Conservation (phyloP, 2,797 vertebrate species). For the Gallirallus australis region DNA sequence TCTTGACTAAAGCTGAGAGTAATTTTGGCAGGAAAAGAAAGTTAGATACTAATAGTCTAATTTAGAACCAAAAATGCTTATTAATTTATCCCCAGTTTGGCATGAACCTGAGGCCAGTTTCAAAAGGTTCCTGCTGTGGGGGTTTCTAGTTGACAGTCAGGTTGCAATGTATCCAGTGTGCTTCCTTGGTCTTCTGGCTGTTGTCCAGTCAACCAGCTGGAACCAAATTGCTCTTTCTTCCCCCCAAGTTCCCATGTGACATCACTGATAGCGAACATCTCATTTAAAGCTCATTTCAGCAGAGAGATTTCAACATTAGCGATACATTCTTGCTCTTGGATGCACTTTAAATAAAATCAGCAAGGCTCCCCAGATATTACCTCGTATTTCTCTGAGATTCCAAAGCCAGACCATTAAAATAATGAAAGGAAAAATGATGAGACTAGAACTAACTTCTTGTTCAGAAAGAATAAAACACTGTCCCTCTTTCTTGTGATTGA, state of each 20-base stretch:
- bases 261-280: background rate
- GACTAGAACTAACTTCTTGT: background rate
- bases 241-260: background rate
- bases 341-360: conserved; percentile 35
- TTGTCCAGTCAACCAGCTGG: conserved; percentile 2
- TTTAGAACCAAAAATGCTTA: background rate
- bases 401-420: background rate
- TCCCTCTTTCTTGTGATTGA: background rate
- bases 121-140: background rate
- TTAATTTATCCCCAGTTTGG: background rate
- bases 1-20: background rate
- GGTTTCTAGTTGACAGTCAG: background rate
- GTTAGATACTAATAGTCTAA: background rate
- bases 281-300: conserved; percentile 6
- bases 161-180: background rate
- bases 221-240: background rate
- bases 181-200: background rate
- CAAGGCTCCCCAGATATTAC: background rate
- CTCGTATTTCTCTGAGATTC: background rate
- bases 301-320: background rate
- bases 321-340: background rate
- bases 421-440: background rate
- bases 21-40: background rate
- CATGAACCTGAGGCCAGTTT: background rate
- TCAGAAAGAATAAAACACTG: background rate